These are phyloP conservation scores for Strigamia transsilvanica DNA, from an alignment of 2,888 invertebrate genomes.

Conservation along the genomic window DNA sequence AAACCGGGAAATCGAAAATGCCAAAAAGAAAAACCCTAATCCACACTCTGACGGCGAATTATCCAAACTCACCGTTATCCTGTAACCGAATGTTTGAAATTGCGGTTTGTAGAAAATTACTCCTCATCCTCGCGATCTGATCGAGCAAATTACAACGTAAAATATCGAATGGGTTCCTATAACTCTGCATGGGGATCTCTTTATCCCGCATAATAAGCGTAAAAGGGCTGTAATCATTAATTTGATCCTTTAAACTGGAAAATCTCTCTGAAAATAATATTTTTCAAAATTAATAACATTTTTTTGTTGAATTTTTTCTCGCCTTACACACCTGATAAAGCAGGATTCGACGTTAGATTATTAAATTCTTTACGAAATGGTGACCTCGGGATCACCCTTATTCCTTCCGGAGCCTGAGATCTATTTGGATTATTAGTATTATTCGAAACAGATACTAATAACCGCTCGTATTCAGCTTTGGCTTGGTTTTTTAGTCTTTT, in stretches of 20 bases:
- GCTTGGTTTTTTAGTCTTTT: slow-evolving; percentile 91
- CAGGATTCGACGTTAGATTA: slow-evolving; percentile 74
- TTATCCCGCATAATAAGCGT: slow-evolving; percentile 65
- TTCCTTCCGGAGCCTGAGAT: slow-evolving; percentile 71
- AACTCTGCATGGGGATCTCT: slow-evolving; percentile 73
- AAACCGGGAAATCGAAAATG: too few species aligned
- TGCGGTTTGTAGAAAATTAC: slow-evolving; percentile 87
- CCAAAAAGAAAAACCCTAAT: neutral
- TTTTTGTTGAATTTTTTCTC: neutral
- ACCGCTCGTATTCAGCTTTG: slow-evolving; percentile 60
- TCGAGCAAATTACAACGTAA: slow-evolving; percentile 86
- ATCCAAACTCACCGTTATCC: slow-evolving; percentile 71
- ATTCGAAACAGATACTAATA: slow-evolving; percentile 63
- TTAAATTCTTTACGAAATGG: slow-evolving; percentile 79
- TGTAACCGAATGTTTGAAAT: slow-evolving; percentile 76
- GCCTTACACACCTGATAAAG: slow-evolving; percentile 69
- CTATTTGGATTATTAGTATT: slow-evolving; percentile 64
- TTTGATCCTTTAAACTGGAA: slow-evolving; percentile 80
- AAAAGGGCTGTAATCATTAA: slow-evolving; percentile 85
- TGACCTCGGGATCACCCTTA: slow-evolving; percentile 76
- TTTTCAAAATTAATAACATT: too few species aligned
- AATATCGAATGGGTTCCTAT: slow-evolving; percentile 95
- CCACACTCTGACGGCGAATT: neutral
- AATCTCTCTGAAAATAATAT: slow-evolving; percentile 68
- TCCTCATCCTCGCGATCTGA: slow-evolving; percentile 93